phyloP scores from a whole-genome alignment of 2,888 invertebrate genomes.

The Chrysotoxum bicinctum region DNA sequence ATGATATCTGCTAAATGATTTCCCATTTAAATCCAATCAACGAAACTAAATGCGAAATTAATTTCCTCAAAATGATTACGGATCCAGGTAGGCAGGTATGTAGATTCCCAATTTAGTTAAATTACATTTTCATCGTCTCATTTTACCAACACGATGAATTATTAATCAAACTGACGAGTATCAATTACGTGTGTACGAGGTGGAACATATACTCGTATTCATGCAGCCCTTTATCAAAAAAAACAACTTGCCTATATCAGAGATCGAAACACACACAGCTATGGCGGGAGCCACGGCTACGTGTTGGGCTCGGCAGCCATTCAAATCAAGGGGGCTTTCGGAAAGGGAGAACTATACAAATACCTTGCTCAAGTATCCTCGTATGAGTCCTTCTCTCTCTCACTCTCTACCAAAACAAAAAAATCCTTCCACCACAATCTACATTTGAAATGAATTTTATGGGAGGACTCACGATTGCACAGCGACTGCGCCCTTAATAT shows the following conservation, averaged over 20 bases:
- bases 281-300: slow-evolving; percentile 3
- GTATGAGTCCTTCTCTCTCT: slow-evolving; percentile 1
- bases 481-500: slow-evolving; percentile 56
- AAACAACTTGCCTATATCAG: neutral
- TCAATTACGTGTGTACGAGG: slow-evolving; percentile 59
- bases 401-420: neutral
- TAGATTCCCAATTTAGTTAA: slow-evolving; percentile 52
- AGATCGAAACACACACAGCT: neutral
- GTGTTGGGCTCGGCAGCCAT: slow-evolving; percentile 4
- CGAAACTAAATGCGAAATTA: slow-evolving; percentile 70
- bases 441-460: slow-evolving; percentile 48
- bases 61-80: slow-evolving; percentile 64
- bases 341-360: neutral
- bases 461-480: slow-evolving; percentile 57
- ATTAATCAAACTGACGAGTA: slow-evolving; percentile 70
- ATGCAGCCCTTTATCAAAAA: neutral
- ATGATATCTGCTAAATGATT: slow-evolving; percentile 56
- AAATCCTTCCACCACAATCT: slow-evolving; percentile 47
- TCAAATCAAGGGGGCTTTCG: neutral
- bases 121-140: slow-evolving; percentile 72
- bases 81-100: neutral
- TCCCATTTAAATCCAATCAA: slow-evolving; percentile 70
- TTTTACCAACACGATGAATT: slow-evolving; percentile 60
- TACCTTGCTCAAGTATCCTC: neutral
- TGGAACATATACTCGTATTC: neutral